Evolutionary conservation across 1,140 invertebrate species (phyloP).

Genomic region (Zaprionus davidi): DNA sequence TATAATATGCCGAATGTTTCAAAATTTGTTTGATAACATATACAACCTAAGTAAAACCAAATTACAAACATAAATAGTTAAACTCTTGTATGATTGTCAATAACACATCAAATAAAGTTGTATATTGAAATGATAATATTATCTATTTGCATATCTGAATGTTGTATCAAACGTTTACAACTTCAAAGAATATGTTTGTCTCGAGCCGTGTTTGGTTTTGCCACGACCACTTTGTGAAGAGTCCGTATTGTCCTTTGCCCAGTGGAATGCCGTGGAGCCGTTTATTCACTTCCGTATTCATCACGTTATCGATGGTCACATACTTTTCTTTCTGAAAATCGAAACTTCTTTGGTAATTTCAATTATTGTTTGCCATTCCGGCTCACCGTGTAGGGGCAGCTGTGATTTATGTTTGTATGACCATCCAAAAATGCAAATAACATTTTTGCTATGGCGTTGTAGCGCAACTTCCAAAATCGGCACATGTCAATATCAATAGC

Average conservation of each 20-base stretch:
- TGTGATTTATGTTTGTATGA: conserved; percentile 49
- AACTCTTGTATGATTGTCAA: background rate
- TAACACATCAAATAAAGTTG: background rate
- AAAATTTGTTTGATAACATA: too few species aligned
- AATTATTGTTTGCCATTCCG: background rate
- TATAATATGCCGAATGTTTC: background rate
- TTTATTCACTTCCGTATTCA: conserved; percentile 33
- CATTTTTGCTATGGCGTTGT: conserved; percentile 45
- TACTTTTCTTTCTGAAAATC: conserved; percentile 21
- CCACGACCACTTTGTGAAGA: conserved; percentile 19
- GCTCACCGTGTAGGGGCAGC: conserved; percentile 50
- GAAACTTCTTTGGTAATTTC: background rate
- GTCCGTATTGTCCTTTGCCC: conserved; percentile 23
- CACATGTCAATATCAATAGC: conserved; percentile 38
- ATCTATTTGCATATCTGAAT: background rate
- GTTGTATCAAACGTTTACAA: conserved; percentile 3
- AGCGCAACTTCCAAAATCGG: conserved; percentile 18
- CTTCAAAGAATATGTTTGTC: conserved; percentile 33
- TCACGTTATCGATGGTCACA: conserved; percentile 35
- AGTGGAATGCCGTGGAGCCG: conserved; percentile 34
- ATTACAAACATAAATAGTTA: background rate
- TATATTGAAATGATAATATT: background rate
- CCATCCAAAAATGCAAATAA: conserved; percentile 12
- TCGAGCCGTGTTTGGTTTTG: conserved; percentile 16
- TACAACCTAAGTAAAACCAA: background rate